Percentiles rank a stretch among this genome's conserved stretches.
Conservation (phyloP, 2,797 vertebrate genomes). For the Morelia viridis region DNA sequence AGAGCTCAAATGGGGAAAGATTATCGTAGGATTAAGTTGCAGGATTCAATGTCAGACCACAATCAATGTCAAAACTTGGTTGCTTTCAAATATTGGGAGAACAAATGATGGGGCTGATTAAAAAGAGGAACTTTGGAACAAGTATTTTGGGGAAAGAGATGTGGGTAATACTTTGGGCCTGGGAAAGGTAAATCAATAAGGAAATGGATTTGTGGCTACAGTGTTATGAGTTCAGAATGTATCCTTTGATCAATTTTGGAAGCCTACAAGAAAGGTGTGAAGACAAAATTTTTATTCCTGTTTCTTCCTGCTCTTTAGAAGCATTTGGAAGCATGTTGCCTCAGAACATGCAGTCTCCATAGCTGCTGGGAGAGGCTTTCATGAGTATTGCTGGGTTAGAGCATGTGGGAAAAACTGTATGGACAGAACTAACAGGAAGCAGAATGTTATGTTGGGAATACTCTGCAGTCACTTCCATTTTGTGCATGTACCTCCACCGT, state of each 20-base stretch:
- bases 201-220: not conserved
- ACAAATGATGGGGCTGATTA: not conserved
- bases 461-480: no score
- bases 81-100: not conserved
- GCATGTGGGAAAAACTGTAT: not conserved
- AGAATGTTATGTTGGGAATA: no score
- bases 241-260: not conserved
- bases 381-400: not conserved
- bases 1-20: not conserved
- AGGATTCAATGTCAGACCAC: not conserved
- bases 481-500: no score
- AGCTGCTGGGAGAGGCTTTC: not conserved
- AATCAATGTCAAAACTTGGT: not conserved
- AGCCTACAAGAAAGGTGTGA: not conserved
- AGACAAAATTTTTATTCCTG: not conserved
- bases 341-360: not conserved
- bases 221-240: not conserved
- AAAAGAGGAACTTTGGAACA: not conserved
- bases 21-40: not conserved
- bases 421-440: no score
- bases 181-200: not conserved
- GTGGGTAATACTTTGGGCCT: not conserved
- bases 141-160: not conserved
- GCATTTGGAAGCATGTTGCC: not conserved
- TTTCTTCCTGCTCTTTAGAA: not conserved